These are phyloP conservation scores for Emydocephalus ijimae DNA, from an alignment of 2,113 vertebrate species.

Conservation along the genomic window DNA sequence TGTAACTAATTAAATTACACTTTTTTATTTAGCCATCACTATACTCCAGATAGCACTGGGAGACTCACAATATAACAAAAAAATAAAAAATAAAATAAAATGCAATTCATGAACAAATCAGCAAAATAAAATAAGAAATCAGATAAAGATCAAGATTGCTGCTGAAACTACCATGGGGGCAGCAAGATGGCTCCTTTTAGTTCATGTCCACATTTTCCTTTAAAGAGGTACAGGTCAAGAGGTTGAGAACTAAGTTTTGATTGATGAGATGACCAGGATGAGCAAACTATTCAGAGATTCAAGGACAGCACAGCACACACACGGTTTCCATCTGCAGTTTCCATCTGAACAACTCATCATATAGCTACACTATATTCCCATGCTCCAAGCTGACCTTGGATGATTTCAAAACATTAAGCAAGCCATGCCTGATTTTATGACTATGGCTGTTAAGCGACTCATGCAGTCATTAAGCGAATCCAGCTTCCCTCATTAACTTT, in stretches of 20 bases:
- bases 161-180: neutral
- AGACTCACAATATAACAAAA: neutral
- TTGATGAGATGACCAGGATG: neutral
- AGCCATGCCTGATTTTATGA: too few species aligned
- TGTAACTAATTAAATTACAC: neutral
- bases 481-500: too few species aligned
- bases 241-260: neutral
- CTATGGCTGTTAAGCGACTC: too few species aligned
- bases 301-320: neutral
- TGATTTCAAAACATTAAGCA: neutral
- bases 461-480: too few species aligned
- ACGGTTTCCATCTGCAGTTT: constrained; percentile 7
- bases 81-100: neutral
- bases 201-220: neutral
- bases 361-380: constrained; percentile 17
- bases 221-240: neutral
- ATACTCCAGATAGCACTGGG: neutral
- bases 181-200: neutral
- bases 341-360: constrained; percentile 14
- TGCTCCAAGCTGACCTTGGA: neutral
- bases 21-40: neutral
- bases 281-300: neutral
- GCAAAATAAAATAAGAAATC: neutral
- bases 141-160: neutral
- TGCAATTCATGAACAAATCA: neutral